phyloP scores from a whole-genome alignment of 2,888 invertebrate species.

The Eubasilissa splendida region DNA sequence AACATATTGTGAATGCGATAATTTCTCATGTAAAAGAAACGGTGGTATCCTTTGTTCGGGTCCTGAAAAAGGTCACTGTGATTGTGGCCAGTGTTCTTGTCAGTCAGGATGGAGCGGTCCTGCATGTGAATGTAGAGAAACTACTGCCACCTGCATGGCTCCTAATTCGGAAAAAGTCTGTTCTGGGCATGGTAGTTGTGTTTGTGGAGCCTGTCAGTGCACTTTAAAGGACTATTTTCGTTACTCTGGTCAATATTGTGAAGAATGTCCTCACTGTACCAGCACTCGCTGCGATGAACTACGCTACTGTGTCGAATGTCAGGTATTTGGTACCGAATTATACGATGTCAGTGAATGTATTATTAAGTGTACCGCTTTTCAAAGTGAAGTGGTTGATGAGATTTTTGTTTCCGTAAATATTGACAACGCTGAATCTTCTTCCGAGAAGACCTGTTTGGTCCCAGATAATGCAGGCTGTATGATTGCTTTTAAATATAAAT shows the following conservation, averaged over 20 bases:
- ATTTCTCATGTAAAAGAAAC: constrained; percentile 78
- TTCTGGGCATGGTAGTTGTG: constrained; percentile 77
- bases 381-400: constrained; percentile 63
- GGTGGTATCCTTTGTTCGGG: constrained; percentile 70
- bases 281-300: constrained; percentile 79
- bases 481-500: constrained; percentile 67
- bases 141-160: constrained; percentile 68
- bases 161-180: constrained; percentile 60
- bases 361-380: constrained; percentile 61
- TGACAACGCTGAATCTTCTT: constrained; percentile 60
- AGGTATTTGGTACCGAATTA: constrained; percentile 67
- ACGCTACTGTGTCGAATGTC: constrained; percentile 81
- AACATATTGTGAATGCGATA: constrained; percentile 84
- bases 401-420: constrained; percentile 60
- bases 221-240: constrained; percentile 67
- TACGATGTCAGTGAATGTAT: constrained; percentile 61
- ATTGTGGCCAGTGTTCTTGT: constrained; percentile 78
- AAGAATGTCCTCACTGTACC: constrained; percentile 81
- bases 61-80: constrained; percentile 75
- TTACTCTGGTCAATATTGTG: constrained; percentile 77
- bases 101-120: constrained; percentile 73
- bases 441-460: constrained; percentile 63
- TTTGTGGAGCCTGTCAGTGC: constrained; percentile 81
- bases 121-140: constrained; percentile 76
- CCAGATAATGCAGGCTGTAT: constrained; percentile 67